Conservation (phyloP, 2,888 invertebrate species). For the Synergus japonicus region DNA sequence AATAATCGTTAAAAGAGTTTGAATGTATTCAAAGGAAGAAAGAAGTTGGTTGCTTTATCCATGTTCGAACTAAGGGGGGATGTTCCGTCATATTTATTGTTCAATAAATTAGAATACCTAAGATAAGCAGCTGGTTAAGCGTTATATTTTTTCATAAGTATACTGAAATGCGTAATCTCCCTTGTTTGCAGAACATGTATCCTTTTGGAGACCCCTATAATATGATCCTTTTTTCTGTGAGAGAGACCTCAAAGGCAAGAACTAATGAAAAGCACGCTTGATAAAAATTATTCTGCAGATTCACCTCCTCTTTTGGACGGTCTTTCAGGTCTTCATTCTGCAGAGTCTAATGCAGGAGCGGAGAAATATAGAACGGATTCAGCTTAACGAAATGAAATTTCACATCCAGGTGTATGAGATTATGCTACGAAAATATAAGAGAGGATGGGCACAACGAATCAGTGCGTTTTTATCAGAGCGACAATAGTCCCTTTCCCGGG, state of each 20-base stretch:
- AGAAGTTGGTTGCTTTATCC: not conserved
- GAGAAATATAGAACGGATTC: not conserved
- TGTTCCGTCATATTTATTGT: not conserved
- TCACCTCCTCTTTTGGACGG: not conserved
- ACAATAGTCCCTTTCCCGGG: not conserved
- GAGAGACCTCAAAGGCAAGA: not conserved
- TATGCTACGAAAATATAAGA: not conserved
- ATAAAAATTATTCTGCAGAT: conserved; percentile 12
- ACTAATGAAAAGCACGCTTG: conserved; percentile 19
- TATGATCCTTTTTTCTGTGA: not conserved
- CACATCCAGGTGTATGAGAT: not conserved
- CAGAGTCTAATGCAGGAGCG: not conserved
- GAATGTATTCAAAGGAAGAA: not conserved
- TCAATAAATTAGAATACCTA: too few relatives aligned
- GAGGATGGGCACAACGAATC: not conserved
- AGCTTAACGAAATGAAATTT: conserved; percentile 12
- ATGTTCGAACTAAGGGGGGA: not conserved
- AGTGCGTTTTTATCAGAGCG: conserved; percentile 3
- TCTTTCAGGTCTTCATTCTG: not conserved
- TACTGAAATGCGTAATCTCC: not conserved
- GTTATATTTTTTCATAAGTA: not conserved
- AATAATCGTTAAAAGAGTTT: not conserved
- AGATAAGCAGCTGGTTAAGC: too few relatives aligned
- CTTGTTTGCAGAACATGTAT: not conserved
- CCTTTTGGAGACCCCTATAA: not conserved